A percentile compares a stretch with the other conserved stretches of the same genome.
These are phyloP conservation scores for Dasysyrphus tricinctus DNA, from an alignment of 2,888 invertebrate species.

Conservation along the genomic window DNA sequence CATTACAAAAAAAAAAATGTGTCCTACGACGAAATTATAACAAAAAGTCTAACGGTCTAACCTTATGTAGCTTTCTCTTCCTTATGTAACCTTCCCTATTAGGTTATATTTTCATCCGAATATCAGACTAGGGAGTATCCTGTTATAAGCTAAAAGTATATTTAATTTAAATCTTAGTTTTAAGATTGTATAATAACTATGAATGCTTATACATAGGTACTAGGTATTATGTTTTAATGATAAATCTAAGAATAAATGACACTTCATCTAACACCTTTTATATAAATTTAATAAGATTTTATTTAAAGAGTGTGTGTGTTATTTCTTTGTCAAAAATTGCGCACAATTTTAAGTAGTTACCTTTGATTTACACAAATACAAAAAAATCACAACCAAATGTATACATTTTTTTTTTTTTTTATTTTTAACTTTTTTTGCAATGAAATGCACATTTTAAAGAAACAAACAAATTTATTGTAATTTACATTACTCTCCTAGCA, in stretches of 20 bases:
- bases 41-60: too few species aligned
- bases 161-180: too few species aligned
- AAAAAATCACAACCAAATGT: not conserved
- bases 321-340: constrained; percentile 20
- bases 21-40: too few species aligned
- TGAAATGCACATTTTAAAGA: constrained; percentile 46
- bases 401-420: not conserved
- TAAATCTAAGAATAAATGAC: not conserved
- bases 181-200: not conserved
- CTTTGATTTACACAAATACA: not conserved
- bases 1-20: too few species aligned
- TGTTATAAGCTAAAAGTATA: too few species aligned
- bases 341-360: constrained; percentile 22
- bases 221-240: not conserved
- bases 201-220: too few species aligned
- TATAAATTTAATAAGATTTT: not conserved
- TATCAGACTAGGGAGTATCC: too few species aligned
- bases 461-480: constrained; percentile 16
- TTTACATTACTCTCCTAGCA: constrained; percentile 19
- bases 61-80: too few species aligned
- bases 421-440: not conserved
- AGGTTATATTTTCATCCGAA: too few species aligned
- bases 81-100: too few species aligned
- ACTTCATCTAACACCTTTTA: not conserved
- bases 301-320: constrained; percentile 23